A percentile compares a stretch with the other conserved stretches of the same genome.
Evolutionary conservation across 2,797 vertebrate genomes (phyloP).

Genomic region (Oreochromis grahami): DNA sequence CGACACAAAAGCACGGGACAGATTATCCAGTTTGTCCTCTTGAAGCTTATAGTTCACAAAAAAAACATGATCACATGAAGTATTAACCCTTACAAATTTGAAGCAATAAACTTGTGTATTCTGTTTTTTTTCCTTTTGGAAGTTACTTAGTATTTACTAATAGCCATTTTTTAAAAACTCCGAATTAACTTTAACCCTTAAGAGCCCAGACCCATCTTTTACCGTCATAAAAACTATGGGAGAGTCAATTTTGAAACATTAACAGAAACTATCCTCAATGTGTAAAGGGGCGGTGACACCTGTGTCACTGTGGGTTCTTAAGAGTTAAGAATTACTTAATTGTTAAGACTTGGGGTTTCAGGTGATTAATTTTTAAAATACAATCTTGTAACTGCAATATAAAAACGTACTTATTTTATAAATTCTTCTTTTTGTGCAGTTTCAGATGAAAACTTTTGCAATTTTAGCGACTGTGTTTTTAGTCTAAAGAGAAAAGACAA

Average conservation of each 20-base stretch:
- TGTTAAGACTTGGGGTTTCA: not conserved
- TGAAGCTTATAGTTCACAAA: not conserved
- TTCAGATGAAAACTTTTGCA: not conserved
- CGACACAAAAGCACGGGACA: slow-evolving; percentile 24
- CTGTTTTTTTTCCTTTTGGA: accelerated
- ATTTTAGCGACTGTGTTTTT: accelerated
- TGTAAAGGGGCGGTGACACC: too few species aligned
- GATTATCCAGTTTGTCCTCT: slow-evolving; percentile 30
- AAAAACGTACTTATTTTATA: not conserved
- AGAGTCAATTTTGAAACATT: too few species aligned
- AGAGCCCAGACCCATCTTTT: too few species aligned
- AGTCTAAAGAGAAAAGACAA: not conserved
- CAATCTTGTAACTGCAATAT: not conserved
- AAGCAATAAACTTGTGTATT: not conserved
- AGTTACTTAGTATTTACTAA: not conserved
- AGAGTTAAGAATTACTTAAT: accelerated
- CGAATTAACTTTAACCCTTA: not conserved
- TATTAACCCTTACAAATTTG: not conserved
- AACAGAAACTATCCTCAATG: too few species aligned
- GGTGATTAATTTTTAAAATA: not conserved
- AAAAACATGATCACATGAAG: not conserved
- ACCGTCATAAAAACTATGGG: too few species aligned
- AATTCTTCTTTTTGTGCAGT: not conserved
- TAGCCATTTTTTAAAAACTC: accelerated
- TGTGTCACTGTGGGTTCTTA: too few species aligned